A percentile compares a stretch with the other conserved stretches of the same genome.
These are phyloP conservation scores for Trachurus trachurus DNA, from an alignment of 2,797 vertebrate genomes.

Conservation along the genomic window DNA sequence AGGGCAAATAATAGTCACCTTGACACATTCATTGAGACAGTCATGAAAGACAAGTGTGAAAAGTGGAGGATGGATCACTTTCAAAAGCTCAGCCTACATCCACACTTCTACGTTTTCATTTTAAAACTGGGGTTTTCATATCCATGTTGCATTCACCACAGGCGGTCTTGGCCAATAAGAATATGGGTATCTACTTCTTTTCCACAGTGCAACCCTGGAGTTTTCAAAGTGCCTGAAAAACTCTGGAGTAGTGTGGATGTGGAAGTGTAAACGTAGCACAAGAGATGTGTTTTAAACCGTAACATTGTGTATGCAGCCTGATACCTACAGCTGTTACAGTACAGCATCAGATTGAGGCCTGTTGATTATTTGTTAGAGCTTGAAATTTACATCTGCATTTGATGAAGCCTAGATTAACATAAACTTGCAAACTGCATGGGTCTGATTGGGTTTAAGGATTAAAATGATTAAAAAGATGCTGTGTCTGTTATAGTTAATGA, in stretches of 20 bases:
- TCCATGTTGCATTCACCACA: too few relatives aligned
- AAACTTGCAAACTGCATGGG: not conserved
- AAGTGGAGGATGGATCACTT: not conserved
- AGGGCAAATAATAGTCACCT: slow-evolving; percentile 2
- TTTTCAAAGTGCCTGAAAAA: too few relatives aligned
- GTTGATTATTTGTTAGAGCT: not conserved
- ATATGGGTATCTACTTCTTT: too few relatives aligned
- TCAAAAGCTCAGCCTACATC: not conserved
- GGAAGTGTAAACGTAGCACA: not conserved
- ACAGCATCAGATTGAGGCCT: not conserved
- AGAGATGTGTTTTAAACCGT: not conserved
- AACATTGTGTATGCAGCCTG: not conserved
- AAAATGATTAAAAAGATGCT: not conserved
- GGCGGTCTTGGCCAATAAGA: too few relatives aligned
- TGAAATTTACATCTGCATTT: not conserved
- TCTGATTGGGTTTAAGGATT: slow-evolving; percentile 11
- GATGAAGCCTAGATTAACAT: not conserved
- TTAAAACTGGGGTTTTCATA: not conserved
- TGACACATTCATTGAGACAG: slow-evolving; percentile 11
- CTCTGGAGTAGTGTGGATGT: too few relatives aligned
- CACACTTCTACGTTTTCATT: not conserved
- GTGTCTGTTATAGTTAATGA: not conserved
- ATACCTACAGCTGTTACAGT: not conserved
- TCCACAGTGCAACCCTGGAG: too few relatives aligned
- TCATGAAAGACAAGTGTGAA: slow-evolving; percentile 16